Evolutionary conservation across 2,888 invertebrate species (phyloP), one percentile per base, ranked within the genome.

Genomic region (Sphinx pinastri): DNA sequence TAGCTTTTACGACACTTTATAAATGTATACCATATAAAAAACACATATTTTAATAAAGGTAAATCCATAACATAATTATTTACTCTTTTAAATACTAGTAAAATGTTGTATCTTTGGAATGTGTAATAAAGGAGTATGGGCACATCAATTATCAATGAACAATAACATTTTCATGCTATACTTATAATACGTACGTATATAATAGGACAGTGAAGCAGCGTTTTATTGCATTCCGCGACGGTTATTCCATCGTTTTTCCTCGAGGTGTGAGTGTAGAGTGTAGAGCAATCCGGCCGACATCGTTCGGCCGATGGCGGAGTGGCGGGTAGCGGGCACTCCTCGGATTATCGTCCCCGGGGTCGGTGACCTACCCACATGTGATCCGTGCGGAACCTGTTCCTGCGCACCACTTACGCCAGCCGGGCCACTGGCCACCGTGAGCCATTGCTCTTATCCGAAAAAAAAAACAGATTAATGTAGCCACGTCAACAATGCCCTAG

Each of bases 301-400:
- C 52, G 52, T 51, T 51, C 31, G 74, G 75, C 72, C 73, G 76
- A 79, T 77, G 72, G 79, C 75, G 76, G 78, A 77, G 79, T 80
- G 81, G 81, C 84, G 84, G 83, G 83, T 78, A 81, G 78, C 76
- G 74, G 76, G 79, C 73, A 75, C 76, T 81, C 79, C 83, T 84
- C 84, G 83, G 89, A 90, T 86, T 85, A 87, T 85, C 84, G 88
- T 84, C 84, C 83, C 81, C 79, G 81, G 82, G 93, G 90, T 93
- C 91, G 84, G 73, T 81, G 91, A 91, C 89, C 92, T 83, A 77
- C 77, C 81, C 89, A 91, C 90, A 90, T 91, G 90, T 91, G 90
- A 88, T 90, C 88, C 83, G 84, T 83, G 84, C 85, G 81, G 87
- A 87, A 90, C 93, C 92, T 89, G 92, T 93, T 93, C 90, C 87